phyloP scores from a whole-genome alignment of 53 echinoderm and acorn worm genomes.

The Holothuria scabra region DNA sequence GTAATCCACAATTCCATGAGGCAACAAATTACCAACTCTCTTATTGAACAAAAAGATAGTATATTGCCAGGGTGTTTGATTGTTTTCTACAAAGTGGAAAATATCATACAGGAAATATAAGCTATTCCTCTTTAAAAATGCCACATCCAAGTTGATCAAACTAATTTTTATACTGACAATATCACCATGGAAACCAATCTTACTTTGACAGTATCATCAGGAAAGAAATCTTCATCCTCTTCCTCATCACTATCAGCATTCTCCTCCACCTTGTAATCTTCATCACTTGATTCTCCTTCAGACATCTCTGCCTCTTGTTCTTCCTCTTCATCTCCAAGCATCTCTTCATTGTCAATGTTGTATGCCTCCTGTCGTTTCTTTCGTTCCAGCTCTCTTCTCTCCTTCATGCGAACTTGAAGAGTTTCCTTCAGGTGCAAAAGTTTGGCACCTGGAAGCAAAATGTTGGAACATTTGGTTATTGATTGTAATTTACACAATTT shows the following conservation, averaged over 20 bases:
- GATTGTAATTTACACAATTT: too few relatives aligned
- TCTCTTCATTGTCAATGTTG: conserved; percentile 93
- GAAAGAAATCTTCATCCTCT: conserved; percentile 65
- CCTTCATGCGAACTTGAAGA: conserved; percentile 77
- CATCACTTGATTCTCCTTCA: conserved; percentile 79
- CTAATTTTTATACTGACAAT: neutral
- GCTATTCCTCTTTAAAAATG: too few relatives aligned
- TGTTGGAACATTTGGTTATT: too few relatives aligned
- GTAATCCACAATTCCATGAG: too few relatives aligned
- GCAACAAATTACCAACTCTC: too few relatives aligned
- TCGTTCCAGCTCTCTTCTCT: conserved; percentile 77
- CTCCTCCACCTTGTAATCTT: conserved; percentile 51
- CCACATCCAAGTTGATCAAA: neutral
- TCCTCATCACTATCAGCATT: conserved; percentile 45
- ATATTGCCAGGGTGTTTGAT: too few relatives aligned
- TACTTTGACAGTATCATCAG: conserved; percentile 44
- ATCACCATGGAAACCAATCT: neutral
- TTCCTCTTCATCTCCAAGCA: conserved; percentile 61
- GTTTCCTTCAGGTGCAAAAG: conserved; percentile 79
- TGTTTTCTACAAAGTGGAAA: too few relatives aligned
- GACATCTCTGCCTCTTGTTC: conserved; percentile 78
- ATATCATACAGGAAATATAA: too few relatives aligned
- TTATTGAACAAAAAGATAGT: too few relatives aligned
- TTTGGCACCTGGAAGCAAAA: conserved; percentile 79
- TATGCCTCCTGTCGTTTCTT: conserved; percentile 72